Evolutionary conservation across 2,888 invertebrate genomes (phyloP).

Genomic region (Acrocyrtus sp.): DNA sequence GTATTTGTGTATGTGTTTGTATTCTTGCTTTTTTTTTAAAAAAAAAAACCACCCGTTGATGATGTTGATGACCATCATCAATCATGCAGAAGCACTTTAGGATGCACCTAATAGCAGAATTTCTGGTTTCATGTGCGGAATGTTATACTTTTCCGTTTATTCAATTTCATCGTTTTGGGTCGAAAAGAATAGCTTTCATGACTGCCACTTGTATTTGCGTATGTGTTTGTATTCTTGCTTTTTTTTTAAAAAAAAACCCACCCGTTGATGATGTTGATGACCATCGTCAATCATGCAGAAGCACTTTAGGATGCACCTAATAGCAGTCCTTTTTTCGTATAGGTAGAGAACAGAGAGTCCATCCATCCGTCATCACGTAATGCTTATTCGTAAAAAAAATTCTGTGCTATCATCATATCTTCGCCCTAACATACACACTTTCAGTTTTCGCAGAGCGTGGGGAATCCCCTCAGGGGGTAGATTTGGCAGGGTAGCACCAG

Average conservation of each 20-base stretch:
- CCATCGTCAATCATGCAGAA: slow-evolving; percentile 51
- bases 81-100: slow-evolving; percentile 49
- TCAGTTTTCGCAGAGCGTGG: not conserved
- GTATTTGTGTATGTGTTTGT: not conserved
- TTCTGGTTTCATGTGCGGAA: not conserved
- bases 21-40: not conserved
- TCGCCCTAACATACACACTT: too few species aligned
- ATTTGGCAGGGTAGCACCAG: not conserved
- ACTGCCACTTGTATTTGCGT: not conserved
- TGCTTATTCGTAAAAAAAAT: too few species aligned
- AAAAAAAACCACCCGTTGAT: not conserved
- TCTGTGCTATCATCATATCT: too few species aligned
- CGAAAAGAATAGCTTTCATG: not conserved
- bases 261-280: slow-evolving; percentile 26
- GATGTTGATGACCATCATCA: slow-evolving; percentile 48
- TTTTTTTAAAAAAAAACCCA: not conserved
- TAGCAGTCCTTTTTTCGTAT: not conserved
- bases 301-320: slow-evolving; percentile 45
- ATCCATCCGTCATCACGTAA: slow-evolving; percentile 15
- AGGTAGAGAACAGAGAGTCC: not conserved
- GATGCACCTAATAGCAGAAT: slow-evolving; percentile 33
- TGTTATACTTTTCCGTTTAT: not conserved
- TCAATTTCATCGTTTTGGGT: not conserved
- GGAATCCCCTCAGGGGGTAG: not conserved
- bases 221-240: not conserved